Evolutionary conservation across 1,140 invertebrate genomes (phyloP), one percentile per base, ranked within the genome.

Genomic region (Hermetia illucens): DNA sequence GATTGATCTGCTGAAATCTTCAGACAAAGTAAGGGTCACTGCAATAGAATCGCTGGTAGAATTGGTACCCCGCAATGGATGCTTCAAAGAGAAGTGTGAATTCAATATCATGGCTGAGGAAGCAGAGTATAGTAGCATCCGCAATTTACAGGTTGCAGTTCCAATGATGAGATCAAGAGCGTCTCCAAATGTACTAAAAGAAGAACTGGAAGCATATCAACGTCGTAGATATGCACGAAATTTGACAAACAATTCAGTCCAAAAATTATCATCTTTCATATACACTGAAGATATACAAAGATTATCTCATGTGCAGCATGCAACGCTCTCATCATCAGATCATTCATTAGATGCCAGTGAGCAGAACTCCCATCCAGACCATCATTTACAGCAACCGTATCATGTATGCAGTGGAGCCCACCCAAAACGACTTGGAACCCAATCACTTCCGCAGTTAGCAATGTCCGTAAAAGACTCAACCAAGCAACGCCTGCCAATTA

Each of bases 1-100:
- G 75, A 85, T 93, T 4, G 89, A 94, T 62, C 65, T 94, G 31
- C 64, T 96, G 13, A 87, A 93, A 51, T 95, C 89, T 1, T 90
- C 88, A 13, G 73, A 77, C 29, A 77, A 82, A 42, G 83, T 92
- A 3, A 82, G 79, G 10, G 74, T 92, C 4, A 82, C 82, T 27
- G 79, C 90, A 27, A 82, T 94, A 48, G 37, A 43, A 36, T 43
- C 41, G 27, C 30, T 36, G 9, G 17, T 43, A 17, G 58, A 61
- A 36, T 48, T 50, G 33, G 41, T 48, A 9, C 48, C 57, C 9
- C 47, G 59, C 12, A 76, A 75, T 55, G 79, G 80, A 18, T 83
- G 80, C 49, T 67, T 71, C 20, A 52, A 77, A 13, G 72, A 72
- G 44, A 75, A 75, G 42, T 83, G 80, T 56, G 70, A 72, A 49